Conservation (phyloP, 2,797 vertebrate genomes). For the Menidia menidia region DNA sequence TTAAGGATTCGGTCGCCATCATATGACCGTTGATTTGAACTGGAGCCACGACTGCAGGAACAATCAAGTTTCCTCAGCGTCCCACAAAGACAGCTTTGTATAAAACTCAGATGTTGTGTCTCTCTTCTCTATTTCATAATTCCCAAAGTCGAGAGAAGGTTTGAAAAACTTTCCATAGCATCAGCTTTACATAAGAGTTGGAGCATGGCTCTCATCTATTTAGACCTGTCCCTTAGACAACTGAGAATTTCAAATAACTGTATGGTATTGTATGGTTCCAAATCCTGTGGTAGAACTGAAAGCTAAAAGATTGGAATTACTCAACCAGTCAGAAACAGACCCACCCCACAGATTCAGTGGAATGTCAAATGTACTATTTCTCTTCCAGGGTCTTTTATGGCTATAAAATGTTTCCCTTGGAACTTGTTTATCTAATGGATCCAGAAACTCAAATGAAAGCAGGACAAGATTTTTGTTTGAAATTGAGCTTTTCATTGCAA, state of each 20-base stretch:
- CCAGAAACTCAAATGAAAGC: too few relatives aligned
- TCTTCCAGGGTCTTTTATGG: too few relatives aligned
- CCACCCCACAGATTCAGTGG: too few relatives aligned
- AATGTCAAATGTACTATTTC: too few relatives aligned
- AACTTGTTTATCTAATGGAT: too few relatives aligned
- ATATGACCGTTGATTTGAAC: constrained; percentile 61
- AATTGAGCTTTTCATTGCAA: too few relatives aligned
- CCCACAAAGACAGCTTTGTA: constrained; percentile 72
- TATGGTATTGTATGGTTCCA: too few relatives aligned
- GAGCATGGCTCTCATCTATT: background rate
- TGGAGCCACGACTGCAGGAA: constrained; percentile 35
- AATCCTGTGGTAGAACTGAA: too few relatives aligned
- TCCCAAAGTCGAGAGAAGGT: constrained; percentile 27
- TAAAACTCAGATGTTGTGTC: constrained; percentile 18
- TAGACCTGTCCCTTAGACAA: background rate
- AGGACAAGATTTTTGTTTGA: too few relatives aligned
- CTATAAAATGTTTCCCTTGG: too few relatives aligned
- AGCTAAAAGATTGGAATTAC: too few relatives aligned
- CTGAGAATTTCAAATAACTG: background rate
- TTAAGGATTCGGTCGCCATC: constrained; percentile 51
- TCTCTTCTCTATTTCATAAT: constrained; percentile 27
- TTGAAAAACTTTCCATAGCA: background rate
- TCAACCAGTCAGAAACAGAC: too few relatives aligned
- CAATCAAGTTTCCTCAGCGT: constrained; percentile 45
- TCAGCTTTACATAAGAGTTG: background rate